phyloP scores from a whole-genome alignment of 2,113 vertebrate species.

The Urocolius indicus region DNA sequence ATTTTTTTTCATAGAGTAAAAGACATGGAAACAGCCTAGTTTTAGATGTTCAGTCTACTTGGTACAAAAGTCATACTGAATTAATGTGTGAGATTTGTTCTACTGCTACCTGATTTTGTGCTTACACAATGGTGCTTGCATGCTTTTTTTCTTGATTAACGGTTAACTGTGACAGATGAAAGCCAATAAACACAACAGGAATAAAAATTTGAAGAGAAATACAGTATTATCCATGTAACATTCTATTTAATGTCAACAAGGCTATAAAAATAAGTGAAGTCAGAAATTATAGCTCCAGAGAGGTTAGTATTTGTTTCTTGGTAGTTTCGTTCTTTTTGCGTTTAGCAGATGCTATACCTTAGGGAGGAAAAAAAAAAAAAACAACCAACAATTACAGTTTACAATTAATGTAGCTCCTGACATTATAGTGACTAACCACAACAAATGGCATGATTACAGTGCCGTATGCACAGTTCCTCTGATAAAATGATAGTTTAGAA shows the following conservation, averaged over 20 bases:
- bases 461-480: background rate
- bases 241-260: background rate
- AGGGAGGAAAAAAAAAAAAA: rapidly evolving
- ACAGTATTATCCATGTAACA: background rate
- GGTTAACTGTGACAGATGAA: background rate
- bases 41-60: background rate
- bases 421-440: constrained; percentile 1
- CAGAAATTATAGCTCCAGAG: background rate
- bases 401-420: background rate
- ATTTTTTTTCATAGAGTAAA: background rate
- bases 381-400: background rate
- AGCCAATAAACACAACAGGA: background rate
- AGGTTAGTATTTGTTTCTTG: background rate
- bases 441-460: background rate
- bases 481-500: background rate
- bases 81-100: background rate
- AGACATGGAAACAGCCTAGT: background rate
- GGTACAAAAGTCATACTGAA: background rate
- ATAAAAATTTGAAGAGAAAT: background rate
- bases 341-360: background rate
- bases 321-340: background rate
- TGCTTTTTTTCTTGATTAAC: background rate
- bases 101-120: background rate
- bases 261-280: constrained; percentile 1
- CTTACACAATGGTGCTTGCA: background rate